phyloP scores from a whole-genome alignment of 2,888 invertebrate species.

The Metacarcinus magister region DNA sequence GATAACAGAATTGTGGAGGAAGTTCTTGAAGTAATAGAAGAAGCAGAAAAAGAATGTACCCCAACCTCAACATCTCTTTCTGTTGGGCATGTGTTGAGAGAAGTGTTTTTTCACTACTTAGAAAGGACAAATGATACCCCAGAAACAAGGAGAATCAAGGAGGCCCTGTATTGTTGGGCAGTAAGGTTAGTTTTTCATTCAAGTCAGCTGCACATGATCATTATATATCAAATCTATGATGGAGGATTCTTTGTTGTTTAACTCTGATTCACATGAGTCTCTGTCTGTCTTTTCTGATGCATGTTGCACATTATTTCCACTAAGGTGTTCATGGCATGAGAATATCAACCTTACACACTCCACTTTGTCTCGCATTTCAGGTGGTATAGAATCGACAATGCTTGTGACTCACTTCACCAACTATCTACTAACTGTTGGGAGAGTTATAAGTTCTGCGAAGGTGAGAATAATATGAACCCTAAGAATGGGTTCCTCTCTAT shows the following conservation, averaged over 20 bases:
- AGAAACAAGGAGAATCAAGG: constrained; percentile 84
- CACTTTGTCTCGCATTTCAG: constrained; percentile 77
- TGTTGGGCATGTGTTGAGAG: constrained; percentile 85
- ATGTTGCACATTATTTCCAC: not conserved
- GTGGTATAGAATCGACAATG: constrained; percentile 87
- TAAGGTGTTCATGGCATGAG: no score
- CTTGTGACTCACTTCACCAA: constrained; percentile 86
- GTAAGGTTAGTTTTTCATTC: constrained; percentile 84
- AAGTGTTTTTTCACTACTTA: constrained; percentile 86
- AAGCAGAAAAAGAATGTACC: constrained; percentile 65
- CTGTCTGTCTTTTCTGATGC: not conserved
- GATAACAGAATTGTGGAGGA: constrained; percentile 58
- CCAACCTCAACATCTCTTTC: constrained; percentile 82
- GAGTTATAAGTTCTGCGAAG: constrained; percentile 86
- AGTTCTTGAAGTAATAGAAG: constrained; percentile 53
- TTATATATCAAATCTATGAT: not conserved
- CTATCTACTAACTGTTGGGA: constrained; percentile 88
- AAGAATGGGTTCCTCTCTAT: constrained; percentile 87
- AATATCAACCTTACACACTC: no score
- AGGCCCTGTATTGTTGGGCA: constrained; percentile 88
- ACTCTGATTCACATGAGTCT: not conserved
- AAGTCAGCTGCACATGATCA: not conserved
- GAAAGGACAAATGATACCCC: constrained; percentile 84
- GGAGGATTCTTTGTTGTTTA: not conserved
- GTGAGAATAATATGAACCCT: constrained; percentile 87